phyloP scores from a whole-genome alignment of 2,888 invertebrate species.

The Nymphalis urticae region DNA sequence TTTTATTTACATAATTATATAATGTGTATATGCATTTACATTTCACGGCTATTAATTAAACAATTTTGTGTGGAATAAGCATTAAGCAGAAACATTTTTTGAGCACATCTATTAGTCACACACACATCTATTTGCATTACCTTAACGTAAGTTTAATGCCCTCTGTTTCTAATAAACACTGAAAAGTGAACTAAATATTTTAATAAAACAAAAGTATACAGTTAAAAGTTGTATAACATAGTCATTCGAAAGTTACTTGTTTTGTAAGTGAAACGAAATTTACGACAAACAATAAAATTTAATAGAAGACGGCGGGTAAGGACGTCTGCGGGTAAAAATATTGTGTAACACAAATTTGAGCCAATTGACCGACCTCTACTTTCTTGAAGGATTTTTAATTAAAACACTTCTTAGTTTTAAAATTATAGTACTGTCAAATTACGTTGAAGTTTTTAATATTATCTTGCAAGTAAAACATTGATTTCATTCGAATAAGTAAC shows the following conservation, averaged over 20 bases:
- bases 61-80: no score
- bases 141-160: no score
- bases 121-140: no score
- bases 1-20: no score
- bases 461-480: not conserved
- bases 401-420: not conserved
- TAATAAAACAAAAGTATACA: no score
- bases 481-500: not conserved
- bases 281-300: constrained; percentile 28
- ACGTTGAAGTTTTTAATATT: not conserved
- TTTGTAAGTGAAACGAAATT: constrained; percentile 25
- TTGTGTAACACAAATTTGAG: constrained; percentile 14
- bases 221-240: not conserved
- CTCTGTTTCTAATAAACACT: not conserved
- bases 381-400: constrained; percentile 7
- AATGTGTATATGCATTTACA: no score
- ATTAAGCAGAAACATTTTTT: no score
- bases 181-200: not conserved
- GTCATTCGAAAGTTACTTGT: constrained; percentile 6
- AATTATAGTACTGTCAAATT: not conserved
- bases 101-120: no score
- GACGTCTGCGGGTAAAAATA: constrained; percentile 27
- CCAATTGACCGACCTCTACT: not conserved
- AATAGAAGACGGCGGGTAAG: constrained; percentile 23
- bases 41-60: no score